These are phyloP conservation scores for Sphenopsis melanotis DNA, from an alignment of 2,797 vertebrate genomes.

Conservation along the genomic window DNA sequence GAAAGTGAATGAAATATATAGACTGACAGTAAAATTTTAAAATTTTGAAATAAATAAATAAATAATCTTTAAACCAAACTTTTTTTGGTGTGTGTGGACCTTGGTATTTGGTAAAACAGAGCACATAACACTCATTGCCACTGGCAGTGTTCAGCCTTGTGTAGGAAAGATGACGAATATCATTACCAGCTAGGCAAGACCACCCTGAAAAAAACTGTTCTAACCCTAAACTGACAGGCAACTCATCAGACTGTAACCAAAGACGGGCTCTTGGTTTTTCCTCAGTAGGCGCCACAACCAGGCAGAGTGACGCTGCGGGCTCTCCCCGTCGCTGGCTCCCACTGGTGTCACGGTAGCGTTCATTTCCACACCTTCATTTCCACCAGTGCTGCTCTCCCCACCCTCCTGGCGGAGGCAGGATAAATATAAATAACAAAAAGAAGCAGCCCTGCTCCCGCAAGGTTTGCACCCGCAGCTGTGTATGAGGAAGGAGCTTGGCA, in stretches of 20 bases:
- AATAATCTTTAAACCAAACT: not conserved
- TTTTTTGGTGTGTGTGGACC: accelerated
- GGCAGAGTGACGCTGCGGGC: accelerated
- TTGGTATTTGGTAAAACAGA: not conserved
- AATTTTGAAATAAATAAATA: not conserved
- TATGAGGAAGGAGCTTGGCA: accelerated
- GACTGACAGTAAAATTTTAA: not conserved
- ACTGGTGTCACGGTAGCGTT: accelerated
- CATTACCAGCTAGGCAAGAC: accelerated
- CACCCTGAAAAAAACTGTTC: accelerated
- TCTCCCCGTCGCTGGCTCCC: too few species aligned
- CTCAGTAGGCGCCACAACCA: accelerated
- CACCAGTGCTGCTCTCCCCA: accelerated
- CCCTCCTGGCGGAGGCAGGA: accelerated
- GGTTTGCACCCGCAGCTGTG: accelerated
- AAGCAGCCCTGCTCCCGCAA: accelerated
- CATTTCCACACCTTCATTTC: too few species aligned
- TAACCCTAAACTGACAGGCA: not conserved
- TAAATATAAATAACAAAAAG: too few species aligned
- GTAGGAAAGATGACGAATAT: accelerated
- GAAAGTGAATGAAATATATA: not conserved
- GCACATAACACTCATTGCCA: accelerated
- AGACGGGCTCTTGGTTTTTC: not conserved
- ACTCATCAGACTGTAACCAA: not conserved
- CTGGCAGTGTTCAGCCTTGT: not conserved